Evolutionary conservation across 2,113 vertebrate genomes (phyloP).

Genomic region (Lepisosteus osseus): DNA sequence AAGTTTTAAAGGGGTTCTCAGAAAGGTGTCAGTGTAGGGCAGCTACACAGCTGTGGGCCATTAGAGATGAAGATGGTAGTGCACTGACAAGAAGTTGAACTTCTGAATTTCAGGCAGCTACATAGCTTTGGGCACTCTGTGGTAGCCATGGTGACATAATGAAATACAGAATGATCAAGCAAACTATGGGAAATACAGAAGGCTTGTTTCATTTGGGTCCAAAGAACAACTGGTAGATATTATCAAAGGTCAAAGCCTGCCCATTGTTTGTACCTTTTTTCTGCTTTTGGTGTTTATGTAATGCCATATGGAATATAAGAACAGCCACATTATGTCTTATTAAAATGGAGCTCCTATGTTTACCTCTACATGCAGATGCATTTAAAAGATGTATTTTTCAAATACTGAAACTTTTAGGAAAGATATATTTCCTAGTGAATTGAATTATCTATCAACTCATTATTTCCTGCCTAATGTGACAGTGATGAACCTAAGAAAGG

Average conservation of each 20-base stretch:
- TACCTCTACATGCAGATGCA: no score
- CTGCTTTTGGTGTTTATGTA: no score
- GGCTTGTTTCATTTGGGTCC: background rate
- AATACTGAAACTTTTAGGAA: no score
- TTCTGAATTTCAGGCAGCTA: background rate
- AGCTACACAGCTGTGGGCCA: background rate
- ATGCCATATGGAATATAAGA: no score
- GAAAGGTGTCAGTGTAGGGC: slow-evolving; percentile 2
- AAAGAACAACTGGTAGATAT: background rate
- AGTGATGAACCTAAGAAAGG: no score
- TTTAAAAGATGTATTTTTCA: no score
- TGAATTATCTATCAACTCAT: no score
- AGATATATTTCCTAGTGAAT: no score
- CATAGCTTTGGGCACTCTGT: background rate
- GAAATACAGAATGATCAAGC: background rate
- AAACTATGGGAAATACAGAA: background rate
- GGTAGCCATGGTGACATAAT: background rate
- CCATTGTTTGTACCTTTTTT: no score
- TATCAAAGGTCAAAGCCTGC: background rate
- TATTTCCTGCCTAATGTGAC: no score
- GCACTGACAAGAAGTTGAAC: background rate
- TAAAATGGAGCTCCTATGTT: no score
- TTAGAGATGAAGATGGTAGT: background rate
- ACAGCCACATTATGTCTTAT: no score
- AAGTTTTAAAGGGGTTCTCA: slow-evolving; percentile 2